phyloP scores from a whole-genome alignment of 2,888 invertebrate genomes.

The Drosophila niveifrons region DNA sequence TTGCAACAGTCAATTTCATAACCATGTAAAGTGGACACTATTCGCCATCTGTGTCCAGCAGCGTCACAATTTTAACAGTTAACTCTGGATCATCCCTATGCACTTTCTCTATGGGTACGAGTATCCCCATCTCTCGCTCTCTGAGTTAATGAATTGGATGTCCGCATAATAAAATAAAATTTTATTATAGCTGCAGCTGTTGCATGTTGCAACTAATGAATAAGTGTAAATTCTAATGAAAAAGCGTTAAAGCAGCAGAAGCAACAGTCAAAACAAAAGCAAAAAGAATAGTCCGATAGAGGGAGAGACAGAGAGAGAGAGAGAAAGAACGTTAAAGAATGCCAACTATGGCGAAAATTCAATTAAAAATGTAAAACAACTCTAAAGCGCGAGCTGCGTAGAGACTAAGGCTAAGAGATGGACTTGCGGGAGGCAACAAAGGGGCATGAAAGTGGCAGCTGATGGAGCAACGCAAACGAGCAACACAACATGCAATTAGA shows the following conservation, averaged over 20 bases:
- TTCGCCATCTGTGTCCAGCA: slow-evolving; percentile 34
- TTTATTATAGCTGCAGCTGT: slow-evolving; percentile 75
- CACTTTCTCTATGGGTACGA: neutral
- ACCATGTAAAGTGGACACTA: slow-evolving; percentile 39
- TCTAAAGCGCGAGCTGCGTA: slow-evolving; percentile 63
- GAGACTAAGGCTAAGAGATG: slow-evolving; percentile 1
- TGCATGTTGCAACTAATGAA: slow-evolving; percentile 79
- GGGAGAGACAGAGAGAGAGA: slow-evolving; percentile 1
- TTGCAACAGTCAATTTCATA: slow-evolving; percentile 34
- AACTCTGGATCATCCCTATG: neutral
- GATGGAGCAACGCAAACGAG: slow-evolving; percentile 76
- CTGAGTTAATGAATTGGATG: slow-evolving; percentile 57
- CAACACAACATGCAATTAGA: slow-evolving; percentile 76
- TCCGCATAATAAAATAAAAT: slow-evolving; percentile 75
- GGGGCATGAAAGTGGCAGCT: slow-evolving; percentile 39
- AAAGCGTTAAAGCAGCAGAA: slow-evolving; percentile 67
- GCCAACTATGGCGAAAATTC: slow-evolving; percentile 80
- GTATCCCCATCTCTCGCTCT: neutral
- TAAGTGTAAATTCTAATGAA: slow-evolving; percentile 80
- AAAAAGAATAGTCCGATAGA: slow-evolving; percentile 4
- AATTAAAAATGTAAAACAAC: slow-evolving; percentile 81
- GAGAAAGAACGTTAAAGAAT: slow-evolving; percentile 54
- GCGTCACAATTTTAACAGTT: slow-evolving; percentile 30
- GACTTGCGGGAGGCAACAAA: neutral
- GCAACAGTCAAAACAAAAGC: slow-evolving; percentile 34